These are phyloP conservation scores for Halyomorpha halys DNA, from an alignment of 1,140 invertebrate species.

Conservation along the genomic window DNA sequence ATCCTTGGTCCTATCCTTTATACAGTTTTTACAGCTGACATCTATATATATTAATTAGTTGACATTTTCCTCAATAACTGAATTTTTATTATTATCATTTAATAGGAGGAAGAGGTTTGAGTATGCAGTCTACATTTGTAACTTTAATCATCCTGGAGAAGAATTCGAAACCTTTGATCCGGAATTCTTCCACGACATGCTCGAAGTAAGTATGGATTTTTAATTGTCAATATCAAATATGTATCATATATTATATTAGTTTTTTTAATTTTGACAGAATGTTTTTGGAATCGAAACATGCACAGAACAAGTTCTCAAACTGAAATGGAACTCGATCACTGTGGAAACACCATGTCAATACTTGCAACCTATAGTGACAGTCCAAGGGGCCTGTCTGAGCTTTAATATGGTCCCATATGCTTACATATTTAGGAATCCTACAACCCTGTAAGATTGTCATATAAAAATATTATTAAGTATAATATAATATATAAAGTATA, in stretches of 20 bases:
- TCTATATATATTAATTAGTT: too few species aligned
- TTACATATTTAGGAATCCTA: slow-evolving; percentile 16
- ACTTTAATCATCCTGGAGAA: not conserved
- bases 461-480: too few species aligned
- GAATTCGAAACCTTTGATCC: not conserved
- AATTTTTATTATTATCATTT: not conserved
- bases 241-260: not conserved
- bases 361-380: slow-evolving; percentile 28
- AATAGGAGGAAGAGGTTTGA: not conserved
- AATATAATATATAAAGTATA: too few species aligned
- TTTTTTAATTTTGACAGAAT: not conserved
- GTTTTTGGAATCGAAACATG: not conserved
- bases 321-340: not conserved
- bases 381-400: slow-evolving; percentile 27
- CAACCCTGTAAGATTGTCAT: not conserved
- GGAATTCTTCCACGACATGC: not conserved
- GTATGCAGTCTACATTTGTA: not conserved
- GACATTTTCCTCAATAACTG: too few species aligned
- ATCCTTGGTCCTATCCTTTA: too few species aligned
- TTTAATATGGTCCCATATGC: slow-evolving; percentile 30
- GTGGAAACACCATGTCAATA: slow-evolving; percentile 19
- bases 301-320: not conserved
- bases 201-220: not conserved
- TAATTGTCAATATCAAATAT: not conserved
- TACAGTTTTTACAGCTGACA: too few species aligned